phyloP scores from a whole-genome alignment of 1,140 invertebrate genomes.

The Aphaenogaster rudis region DNA sequence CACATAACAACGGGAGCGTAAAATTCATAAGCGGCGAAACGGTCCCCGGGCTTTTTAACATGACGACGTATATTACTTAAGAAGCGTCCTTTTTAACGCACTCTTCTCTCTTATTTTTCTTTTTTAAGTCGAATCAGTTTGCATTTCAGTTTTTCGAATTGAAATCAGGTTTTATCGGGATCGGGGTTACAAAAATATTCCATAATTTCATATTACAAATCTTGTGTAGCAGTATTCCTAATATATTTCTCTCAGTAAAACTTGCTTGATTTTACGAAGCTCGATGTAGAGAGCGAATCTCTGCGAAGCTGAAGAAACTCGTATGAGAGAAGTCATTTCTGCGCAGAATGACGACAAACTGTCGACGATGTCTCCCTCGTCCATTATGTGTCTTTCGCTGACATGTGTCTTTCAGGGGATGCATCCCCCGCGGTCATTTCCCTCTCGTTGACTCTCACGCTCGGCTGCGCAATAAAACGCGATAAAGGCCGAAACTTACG shows the following conservation, averaged over 20 bases:
- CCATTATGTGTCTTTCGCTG: slow-evolving; percentile 1
- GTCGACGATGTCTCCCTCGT: slow-evolving; percentile 6
- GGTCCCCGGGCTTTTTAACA: slow-evolving; percentile 10
- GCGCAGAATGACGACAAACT: background rate
- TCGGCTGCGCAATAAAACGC: slow-evolving; percentile 39
- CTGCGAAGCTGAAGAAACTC: background rate
- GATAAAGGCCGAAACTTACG: slow-evolving; percentile 52
- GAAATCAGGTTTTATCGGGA: background rate
- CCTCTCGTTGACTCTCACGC: slow-evolving; percentile 45
- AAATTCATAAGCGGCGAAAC: slow-evolving; percentile 69
- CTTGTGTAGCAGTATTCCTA: background rate
- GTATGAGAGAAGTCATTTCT: slow-evolving; percentile 15
- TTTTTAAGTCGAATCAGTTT: background rate
- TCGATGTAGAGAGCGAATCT: background rate
- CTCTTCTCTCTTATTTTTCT: background rate
- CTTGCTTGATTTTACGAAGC: background rate
- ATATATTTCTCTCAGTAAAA: background rate
- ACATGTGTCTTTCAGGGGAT: slow-evolving; percentile 28
- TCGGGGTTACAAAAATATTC: background rate
- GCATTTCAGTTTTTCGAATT: background rate
- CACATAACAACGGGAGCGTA: slow-evolving; percentile 70
- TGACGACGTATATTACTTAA: slow-evolving; percentile 26
- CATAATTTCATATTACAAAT: background rate
- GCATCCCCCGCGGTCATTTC: slow-evolving; percentile 17
- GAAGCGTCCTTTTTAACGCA: background rate